A percentile compares a stretch with the other conserved stretches of the same genome.
Conservation (phyloP, 2,797 vertebrate genomes). For the Euphonia xanthogaster region DNA sequence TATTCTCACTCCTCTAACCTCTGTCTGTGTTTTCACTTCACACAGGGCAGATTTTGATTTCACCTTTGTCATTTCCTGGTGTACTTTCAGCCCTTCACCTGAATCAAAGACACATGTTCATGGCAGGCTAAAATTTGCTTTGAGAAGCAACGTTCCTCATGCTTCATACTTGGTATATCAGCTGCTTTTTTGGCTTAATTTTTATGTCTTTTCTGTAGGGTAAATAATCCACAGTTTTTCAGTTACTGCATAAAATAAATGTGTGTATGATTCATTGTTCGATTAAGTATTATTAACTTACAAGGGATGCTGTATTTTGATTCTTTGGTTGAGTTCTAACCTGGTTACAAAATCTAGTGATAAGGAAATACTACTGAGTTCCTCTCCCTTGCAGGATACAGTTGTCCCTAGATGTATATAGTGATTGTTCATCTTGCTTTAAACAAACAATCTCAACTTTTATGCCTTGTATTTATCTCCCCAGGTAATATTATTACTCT, state of each 20-base stretch:
- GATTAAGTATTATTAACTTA: background rate
- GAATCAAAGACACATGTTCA: slow-evolving; percentile 22
- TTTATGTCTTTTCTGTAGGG: background rate
- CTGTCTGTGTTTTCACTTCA: background rate
- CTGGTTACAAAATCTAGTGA: background rate
- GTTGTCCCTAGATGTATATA: background rate
- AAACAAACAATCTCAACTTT: background rate
- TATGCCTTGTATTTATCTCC: background rate
- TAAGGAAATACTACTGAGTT: background rate
- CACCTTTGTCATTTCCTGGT: background rate
- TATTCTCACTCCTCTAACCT: background rate
- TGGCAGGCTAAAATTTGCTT: background rate
- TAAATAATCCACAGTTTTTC: background rate
- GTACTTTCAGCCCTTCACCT: background rate
- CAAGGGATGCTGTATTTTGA: background rate
- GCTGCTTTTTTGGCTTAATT: background rate
- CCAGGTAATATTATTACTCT: background rate
- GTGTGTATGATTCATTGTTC: background rate
- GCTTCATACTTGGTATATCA: background rate
- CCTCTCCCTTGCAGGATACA: background rate
- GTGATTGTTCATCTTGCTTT: background rate
- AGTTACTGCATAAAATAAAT: background rate
- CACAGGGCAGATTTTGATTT: slow-evolving; percentile 22
- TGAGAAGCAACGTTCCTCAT: background rate
- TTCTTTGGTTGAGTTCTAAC: background rate